Evolutionary conservation across 2,888 invertebrate species (phyloP).

Genomic region (Phasia obesa): DNA sequence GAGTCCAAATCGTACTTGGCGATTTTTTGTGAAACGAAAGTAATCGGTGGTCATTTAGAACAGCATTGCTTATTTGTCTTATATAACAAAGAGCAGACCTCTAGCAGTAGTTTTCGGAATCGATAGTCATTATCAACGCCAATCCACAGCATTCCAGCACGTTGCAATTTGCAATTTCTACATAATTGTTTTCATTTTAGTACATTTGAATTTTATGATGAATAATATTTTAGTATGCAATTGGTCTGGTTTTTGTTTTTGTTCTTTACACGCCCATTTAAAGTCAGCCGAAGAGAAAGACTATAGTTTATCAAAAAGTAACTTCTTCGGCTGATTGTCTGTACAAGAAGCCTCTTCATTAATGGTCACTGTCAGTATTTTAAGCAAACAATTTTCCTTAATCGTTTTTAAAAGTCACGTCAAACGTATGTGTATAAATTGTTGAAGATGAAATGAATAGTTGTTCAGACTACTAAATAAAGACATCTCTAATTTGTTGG

Average conservation of each 20-base stretch:
- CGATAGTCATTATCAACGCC: too few species aligned
- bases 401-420: constrained; percentile 32
- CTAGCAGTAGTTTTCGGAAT: too few species aligned
- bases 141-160: constrained; percentile 65
- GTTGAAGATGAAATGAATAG: constrained; percentile 10
- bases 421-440: constrained; percentile 3
- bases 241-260: constrained; percentile 7
- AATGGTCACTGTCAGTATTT: constrained; percentile 29
- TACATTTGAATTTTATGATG: constrained; percentile 27
- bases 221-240: constrained; percentile 58
- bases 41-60: too few species aligned
- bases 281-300: constrained; percentile 15
- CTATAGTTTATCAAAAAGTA: background rate
- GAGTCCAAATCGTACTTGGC: too few species aligned
- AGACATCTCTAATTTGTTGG: constrained; percentile 12
- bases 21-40: too few species aligned
- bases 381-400: constrained; percentile 14
- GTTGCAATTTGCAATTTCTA: constrained; percentile 57
- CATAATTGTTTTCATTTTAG: background rate
- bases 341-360: constrained; percentile 12
- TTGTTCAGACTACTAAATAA: constrained; percentile 19
- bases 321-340: background rate
- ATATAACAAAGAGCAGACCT: too few species aligned
- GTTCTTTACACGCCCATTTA: constrained; percentile 45
- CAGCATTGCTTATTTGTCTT: too few species aligned